Conservation (phyloP, 2,113 vertebrate species). For the Albula glossodonta region DNA sequence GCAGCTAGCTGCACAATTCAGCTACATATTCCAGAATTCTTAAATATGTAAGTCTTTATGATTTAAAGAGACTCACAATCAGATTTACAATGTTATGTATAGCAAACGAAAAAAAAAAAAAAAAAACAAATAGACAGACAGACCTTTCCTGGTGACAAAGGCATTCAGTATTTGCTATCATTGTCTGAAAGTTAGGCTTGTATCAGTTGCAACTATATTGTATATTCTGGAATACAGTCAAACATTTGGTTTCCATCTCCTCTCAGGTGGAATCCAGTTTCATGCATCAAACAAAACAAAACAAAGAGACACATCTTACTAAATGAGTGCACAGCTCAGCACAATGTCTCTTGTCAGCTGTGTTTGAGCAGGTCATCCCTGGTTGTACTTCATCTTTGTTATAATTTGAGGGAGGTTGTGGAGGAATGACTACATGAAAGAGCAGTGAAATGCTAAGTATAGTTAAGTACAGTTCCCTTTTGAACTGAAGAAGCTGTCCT, state of each 20-base stretch:
- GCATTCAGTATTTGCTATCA: neutral
- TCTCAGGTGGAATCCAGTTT: conserved; percentile 21
- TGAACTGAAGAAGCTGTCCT: neutral
- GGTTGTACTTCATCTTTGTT: neutral
- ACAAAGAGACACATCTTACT: conserved; percentile 12
- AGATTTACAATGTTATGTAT: neutral
- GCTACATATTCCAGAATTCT: no score
- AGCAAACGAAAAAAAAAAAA: neutral
- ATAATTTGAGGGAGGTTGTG: neutral
- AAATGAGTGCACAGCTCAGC: conserved; percentile 1
- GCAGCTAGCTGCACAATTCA: no score
- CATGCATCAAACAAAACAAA: conserved; percentile 33
- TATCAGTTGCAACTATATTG: conserved; percentile 31
- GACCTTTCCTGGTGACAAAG: no score
- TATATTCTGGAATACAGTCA: conserved; percentile 26
- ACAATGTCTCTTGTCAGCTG: neutral
- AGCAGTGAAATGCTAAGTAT: neutral
- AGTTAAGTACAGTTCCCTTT: conserved; percentile 7
- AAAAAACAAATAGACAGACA: neutral
- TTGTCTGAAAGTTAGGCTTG: conserved; percentile 11
- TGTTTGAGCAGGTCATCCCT: neutral
- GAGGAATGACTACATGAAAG: neutral
- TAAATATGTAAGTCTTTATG: neutral
- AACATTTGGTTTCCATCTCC: conserved; percentile 50
- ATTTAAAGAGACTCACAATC: neutral